Conservation (phyloP, 2,888 invertebrate species). For the Lepidonotus clava region DNA sequence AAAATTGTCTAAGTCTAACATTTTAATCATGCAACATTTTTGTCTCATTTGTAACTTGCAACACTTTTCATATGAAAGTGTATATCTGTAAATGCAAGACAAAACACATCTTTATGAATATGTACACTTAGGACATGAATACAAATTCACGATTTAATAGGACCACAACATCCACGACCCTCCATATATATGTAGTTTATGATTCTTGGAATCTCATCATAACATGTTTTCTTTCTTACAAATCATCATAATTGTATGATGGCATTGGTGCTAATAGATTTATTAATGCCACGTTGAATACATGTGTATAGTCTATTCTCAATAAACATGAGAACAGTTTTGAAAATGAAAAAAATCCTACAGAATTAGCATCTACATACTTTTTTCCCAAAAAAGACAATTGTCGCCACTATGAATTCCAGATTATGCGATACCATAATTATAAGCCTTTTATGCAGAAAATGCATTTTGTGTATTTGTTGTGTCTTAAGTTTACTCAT, state of each 20-base stretch:
- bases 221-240: background rate
- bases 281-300: background rate
- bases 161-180: background rate
- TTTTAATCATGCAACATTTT: background rate
- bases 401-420: background rate
- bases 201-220: conserved; percentile 16
- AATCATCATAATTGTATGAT: background rate
- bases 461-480: conserved; percentile 27
- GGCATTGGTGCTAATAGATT: background rate
- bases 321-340: background rate
- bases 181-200: background rate
- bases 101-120: background rate
- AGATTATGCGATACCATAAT: background rate
- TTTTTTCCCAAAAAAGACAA: background rate
- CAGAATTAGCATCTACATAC: background rate
- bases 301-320: background rate
- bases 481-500: background rate
- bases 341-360: background rate
- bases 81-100: background rate
- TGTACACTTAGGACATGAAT: background rate
- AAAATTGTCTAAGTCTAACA: no score
- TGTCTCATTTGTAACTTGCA: background rate
- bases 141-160: no score
- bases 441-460: background rate
- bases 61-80: background rate